phyloP scores from a whole-genome alignment of 2,113 vertebrate species.

The Neolamprologus sp. region DNA sequence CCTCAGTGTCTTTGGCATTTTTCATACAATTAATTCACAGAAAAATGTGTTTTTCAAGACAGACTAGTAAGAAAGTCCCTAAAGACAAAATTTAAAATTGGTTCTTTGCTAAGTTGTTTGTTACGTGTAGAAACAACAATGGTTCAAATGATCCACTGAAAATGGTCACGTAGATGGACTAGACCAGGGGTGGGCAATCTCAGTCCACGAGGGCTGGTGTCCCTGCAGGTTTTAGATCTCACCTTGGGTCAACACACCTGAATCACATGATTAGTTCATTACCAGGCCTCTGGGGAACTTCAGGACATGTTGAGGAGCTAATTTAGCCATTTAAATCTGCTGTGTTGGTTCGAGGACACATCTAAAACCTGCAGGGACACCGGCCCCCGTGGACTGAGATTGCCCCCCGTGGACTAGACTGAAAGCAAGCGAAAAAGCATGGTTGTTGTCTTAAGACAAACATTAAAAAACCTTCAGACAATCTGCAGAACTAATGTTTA shows the following conservation, averaged over 20 bases:
- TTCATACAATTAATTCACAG: neutral
- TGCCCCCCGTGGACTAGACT: neutral
- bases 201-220: too few species aligned
- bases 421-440: neutral
- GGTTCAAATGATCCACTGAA: neutral
- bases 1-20: neutral
- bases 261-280: too few species aligned
- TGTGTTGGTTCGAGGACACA: too few species aligned
- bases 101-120: neutral
- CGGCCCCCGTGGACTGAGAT: too few species aligned
- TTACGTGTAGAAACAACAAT: neutral
- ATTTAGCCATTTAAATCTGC: too few species aligned
- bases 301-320: too few species aligned
- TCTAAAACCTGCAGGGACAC: too few species aligned
- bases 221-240: too few species aligned
- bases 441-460: neutral
- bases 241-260: too few species aligned
- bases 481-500: neutral
- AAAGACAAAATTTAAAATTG: neutral
- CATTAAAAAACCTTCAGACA: neutral
- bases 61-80: neutral
- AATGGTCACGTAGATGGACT: neutral
- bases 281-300: too few species aligned
- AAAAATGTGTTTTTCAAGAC: neutral
- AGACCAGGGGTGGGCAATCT: neutral